phyloP scores from a whole-genome alignment of 2,797 vertebrate species.

The Characodon lateralis region DNA sequence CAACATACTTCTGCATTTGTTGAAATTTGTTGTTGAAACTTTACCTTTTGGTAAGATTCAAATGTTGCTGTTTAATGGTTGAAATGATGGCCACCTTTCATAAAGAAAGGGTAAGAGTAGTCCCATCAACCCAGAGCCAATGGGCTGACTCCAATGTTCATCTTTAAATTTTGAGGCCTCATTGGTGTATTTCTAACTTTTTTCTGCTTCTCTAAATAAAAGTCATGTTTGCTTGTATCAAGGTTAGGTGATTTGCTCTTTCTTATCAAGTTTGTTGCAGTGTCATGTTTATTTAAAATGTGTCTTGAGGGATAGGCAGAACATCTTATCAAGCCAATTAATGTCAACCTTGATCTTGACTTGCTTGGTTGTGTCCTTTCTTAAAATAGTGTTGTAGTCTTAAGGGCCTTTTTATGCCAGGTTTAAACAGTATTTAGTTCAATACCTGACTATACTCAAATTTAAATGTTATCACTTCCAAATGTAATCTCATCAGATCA shows the following conservation, averaged over 20 bases:
- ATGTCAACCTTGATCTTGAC: neutral
- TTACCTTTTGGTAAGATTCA: neutral
- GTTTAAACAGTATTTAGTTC: neutral
- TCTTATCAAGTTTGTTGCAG: neutral
- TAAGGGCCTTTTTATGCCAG: neutral
- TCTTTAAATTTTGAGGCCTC: neutral
- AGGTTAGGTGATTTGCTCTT: neutral
- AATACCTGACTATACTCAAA: neutral
- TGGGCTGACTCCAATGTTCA: neutral
- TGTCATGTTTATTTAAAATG: neutral
- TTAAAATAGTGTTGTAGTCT: neutral
- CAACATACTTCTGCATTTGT: neutral
- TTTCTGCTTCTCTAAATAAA: neutral
- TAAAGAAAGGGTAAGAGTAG: neutral
- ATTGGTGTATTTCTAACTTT: neutral
- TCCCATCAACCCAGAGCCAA: neutral
- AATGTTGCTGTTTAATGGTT: neutral
- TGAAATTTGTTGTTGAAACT: neutral
- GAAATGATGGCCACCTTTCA: neutral
- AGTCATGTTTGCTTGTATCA: neutral
- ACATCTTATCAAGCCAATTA: too few species aligned
- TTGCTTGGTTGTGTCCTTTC: neutral
- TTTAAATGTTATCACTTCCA: too few species aligned
- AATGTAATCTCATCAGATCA: too few species aligned
- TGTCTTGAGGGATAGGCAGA: neutral